Conservation (phyloP, 1,140 invertebrate species). For the Onthophagus taurus region DNA sequence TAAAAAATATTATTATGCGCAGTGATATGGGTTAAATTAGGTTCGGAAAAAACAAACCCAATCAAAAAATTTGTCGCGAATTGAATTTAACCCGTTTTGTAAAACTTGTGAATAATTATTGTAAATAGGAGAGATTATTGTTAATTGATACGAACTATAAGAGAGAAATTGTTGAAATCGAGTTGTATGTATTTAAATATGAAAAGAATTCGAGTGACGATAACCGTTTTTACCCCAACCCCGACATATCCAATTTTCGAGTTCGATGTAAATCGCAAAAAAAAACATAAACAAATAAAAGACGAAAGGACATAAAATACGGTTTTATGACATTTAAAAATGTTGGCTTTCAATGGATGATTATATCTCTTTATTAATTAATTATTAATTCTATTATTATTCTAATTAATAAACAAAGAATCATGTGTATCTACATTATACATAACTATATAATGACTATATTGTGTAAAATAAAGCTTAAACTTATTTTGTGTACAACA, state of each 20-base stretch:
- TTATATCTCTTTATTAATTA: constrained; percentile 33
- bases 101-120: no score
- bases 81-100: no score
- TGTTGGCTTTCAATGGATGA: constrained; percentile 35
- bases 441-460: no score
- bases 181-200: not conserved
- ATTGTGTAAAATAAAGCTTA: constrained; percentile 38
- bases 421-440: no score
- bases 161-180: not conserved
- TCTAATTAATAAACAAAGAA: no score
- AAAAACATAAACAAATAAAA: constrained; percentile 17
- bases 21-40: no score
- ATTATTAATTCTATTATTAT: no score
- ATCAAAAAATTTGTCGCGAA: no score
- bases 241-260: constrained; percentile 31
- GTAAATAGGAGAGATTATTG: no score
- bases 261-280: constrained; percentile 22
- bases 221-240: no score
- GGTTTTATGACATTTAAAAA: constrained; percentile 22
- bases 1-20: no score
- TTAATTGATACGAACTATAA: constrained; percentile 5
- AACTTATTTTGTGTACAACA: constrained; percentile 37
- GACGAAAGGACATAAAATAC: constrained; percentile 6
- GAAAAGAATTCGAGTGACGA: not conserved
- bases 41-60: no score